phyloP scores from a whole-genome alignment of 2,888 invertebrate genomes.

The Nemotelus nigrinus region DNA sequence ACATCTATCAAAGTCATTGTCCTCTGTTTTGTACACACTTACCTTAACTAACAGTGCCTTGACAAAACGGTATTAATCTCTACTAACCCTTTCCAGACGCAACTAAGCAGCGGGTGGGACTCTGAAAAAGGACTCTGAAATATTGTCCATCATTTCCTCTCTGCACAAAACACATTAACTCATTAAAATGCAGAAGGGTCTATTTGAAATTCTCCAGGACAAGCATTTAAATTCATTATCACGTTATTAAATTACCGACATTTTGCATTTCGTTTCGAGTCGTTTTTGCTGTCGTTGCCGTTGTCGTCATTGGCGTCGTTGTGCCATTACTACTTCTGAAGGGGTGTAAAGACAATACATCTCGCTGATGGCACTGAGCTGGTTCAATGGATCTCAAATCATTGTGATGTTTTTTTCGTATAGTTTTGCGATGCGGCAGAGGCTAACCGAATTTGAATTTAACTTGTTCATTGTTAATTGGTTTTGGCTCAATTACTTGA shows the following conservation, averaged over 20 bases:
- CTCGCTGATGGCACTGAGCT: neutral
- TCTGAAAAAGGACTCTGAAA: no score
- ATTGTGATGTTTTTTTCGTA: conserved; percentile 13
- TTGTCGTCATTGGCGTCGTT: neutral
- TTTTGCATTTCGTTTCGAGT: conserved; percentile 39
- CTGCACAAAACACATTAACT: conserved; percentile 25
- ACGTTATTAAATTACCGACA: conserved; percentile 44
- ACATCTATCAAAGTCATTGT: no score
- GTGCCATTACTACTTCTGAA: neutral
- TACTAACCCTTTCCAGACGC: no score
- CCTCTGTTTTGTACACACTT: no score
- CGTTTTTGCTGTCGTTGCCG: neutral
- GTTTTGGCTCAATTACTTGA: conserved; percentile 40
- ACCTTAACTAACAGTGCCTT: no score
- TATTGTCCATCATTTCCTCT: no score
- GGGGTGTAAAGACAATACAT: conserved; percentile 36
- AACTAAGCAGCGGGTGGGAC: no score
- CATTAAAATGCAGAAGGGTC: conserved; percentile 46
- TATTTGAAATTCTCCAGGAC: conserved; percentile 30
- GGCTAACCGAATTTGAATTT: conserved; percentile 30
- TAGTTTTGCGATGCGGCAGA: neutral
- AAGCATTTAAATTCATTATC: conserved; percentile 45
- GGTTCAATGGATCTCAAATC: neutral
- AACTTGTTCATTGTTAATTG: conserved; percentile 39
- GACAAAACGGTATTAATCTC: no score